Percentiles rank a stretch among this genome's conserved stretches.
These are phyloP conservation scores for Phenganax marumi DNA, from an alignment of 92 coral and sea anemone species.

Conservation along the genomic window DNA sequence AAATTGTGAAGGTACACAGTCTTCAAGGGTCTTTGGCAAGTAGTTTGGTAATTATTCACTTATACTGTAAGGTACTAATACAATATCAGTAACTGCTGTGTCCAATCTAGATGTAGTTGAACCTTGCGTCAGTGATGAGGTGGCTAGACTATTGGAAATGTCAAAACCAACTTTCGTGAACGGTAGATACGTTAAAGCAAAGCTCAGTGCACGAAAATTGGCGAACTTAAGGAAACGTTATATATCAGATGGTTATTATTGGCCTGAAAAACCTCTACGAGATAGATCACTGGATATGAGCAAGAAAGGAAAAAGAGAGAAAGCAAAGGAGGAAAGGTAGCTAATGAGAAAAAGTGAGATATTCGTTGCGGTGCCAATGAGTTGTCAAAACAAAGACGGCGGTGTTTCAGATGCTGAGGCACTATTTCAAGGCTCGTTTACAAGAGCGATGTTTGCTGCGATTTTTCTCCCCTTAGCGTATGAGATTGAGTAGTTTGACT, in stretches of 20 bases:
- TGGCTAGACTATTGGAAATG: slow-evolving; percentile 68
- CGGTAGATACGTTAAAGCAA: slow-evolving; percentile 82
- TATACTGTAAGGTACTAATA: too few species aligned
- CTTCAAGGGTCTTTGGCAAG: too few species aligned
- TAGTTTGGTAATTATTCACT: too few species aligned
- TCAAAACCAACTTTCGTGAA: slow-evolving; percentile 75
- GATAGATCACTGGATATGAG: slow-evolving; percentile 82
- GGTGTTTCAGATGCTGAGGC: too few species aligned
- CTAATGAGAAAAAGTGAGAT: slow-evolving; percentile 39
- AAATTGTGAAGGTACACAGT: too few species aligned
- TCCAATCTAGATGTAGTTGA: neutral
- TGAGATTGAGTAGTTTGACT: too few species aligned
- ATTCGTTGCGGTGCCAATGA: too few species aligned
- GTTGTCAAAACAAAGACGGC: too few species aligned
- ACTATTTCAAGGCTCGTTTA: too few species aligned
- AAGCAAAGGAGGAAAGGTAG: slow-evolving; percentile 85
- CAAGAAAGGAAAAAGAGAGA: slow-evolving; percentile 76
- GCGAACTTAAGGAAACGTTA: slow-evolving; percentile 77
- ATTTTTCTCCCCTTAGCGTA: too few species aligned
- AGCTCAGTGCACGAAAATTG: slow-evolving; percentile 80
- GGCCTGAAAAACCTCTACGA: slow-evolving; percentile 88
- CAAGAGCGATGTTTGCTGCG: too few species aligned
- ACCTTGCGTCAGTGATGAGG: slow-evolving; percentile 59
- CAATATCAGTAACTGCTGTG: too few species aligned
- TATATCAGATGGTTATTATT: slow-evolving; percentile 71